Evolutionary conservation across 2,888 invertebrate genomes (phyloP).

Genomic region (Acronicta leporina): DNA sequence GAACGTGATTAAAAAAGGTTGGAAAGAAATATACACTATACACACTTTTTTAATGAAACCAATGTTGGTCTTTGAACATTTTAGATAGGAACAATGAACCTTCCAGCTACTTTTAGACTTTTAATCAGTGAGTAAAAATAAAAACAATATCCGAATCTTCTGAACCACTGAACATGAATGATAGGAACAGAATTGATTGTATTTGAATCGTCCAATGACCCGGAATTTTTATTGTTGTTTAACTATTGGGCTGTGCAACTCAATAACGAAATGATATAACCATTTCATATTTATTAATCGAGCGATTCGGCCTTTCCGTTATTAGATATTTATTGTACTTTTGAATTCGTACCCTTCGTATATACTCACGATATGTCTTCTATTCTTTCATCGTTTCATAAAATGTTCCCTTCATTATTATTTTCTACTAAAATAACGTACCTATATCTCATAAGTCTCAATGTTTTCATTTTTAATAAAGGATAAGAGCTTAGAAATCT

Average conservation of each 20-base stretch:
- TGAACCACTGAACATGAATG: constrained; percentile 43
- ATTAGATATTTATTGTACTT: constrained; percentile 8
- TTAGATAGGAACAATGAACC: background rate
- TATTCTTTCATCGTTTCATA: constrained; percentile 6
- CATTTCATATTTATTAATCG: background rate
- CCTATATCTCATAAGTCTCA: background rate
- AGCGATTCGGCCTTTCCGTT: constrained; percentile 1
- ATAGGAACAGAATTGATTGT: constrained; percentile 41
- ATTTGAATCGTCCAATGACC: constrained; percentile 43
- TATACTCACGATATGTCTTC: no score
- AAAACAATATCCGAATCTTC: constrained; percentile 31
- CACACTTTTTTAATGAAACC: constrained; percentile 33
- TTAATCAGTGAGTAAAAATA: constrained; percentile 28
- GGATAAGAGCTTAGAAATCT: constrained; percentile 32
- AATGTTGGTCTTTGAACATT: constrained; percentile 6
- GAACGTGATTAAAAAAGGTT: constrained; percentile 38
- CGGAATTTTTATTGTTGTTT: constrained; percentile 27
- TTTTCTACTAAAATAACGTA: no score
- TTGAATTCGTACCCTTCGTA: background rate
- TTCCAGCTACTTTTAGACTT: constrained; percentile 6
- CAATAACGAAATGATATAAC: background rate
- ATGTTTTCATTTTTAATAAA: constrained; percentile 30
- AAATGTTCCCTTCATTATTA: no score
- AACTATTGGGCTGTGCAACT: constrained; percentile 22
- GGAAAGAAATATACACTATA: constrained; percentile 10